These are phyloP conservation scores for Copsychus sechellarum DNA, from an alignment of 2,113 vertebrate species.

Conservation along the genomic window DNA sequence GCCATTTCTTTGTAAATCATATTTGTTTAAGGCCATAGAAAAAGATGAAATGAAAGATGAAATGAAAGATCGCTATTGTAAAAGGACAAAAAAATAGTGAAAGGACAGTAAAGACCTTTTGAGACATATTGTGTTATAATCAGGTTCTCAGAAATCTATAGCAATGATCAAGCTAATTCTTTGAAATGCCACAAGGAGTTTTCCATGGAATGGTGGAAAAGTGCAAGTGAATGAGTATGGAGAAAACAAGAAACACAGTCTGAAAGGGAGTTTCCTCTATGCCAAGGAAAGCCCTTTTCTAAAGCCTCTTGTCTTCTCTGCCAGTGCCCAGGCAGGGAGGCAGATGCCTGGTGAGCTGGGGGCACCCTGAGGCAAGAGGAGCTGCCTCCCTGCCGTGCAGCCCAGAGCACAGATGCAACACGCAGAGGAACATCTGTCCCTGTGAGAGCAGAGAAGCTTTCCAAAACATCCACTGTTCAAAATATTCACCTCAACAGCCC, in stretches of 20 bases:
- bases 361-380: neutral
- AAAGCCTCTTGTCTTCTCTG: neutral
- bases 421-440: neutral
- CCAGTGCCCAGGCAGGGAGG: neutral
- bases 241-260: neutral
- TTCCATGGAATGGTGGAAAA: neutral
- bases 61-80: neutral
- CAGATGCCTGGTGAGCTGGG: neutral
- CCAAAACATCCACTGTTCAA: neutral
- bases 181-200: slow-evolving; percentile 1
- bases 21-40: neutral
- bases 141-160: slow-evolving; percentile 10
- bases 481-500: neutral
- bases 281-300: neutral
- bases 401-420: neutral
- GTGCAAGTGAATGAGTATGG: accelerated
- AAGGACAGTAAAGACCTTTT: neutral
- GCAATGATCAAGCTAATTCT: neutral
- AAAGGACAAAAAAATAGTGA: neutral
- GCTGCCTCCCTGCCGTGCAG: neutral
- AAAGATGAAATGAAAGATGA: neutral
- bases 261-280: neutral
- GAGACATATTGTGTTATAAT: neutral
- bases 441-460: neutral
- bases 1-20: neutral